These are phyloP conservation scores for Alligator sinensis DNA, from an alignment of 2,113 vertebrate species.

Conservation along the genomic window DNA sequence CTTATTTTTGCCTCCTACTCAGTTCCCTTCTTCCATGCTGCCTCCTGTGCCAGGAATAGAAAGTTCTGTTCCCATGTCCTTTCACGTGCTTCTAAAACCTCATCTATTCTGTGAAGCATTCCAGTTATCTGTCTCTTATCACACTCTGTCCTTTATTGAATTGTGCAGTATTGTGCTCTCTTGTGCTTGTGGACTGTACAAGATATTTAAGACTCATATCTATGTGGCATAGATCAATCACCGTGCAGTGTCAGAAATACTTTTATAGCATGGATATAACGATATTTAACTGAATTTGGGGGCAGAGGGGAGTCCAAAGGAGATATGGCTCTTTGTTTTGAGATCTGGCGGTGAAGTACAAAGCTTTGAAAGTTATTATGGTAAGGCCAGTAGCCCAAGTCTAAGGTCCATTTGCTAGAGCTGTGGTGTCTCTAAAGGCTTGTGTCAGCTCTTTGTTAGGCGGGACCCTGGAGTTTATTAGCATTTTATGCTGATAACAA, in stretches of 20 bases:
- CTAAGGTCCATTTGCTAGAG: not conserved
- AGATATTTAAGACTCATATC: not conserved
- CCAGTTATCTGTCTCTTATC: slow-evolving; percentile 8
- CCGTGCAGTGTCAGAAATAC: not conserved
- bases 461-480: slow-evolving; percentile 31
- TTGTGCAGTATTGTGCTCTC: not conserved
- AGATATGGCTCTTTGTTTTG: slow-evolving; percentile 37
- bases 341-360: not conserved
- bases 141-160: not conserved
- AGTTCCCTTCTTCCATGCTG: not conserved
- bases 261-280: not conserved
- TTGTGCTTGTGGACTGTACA: not conserved
- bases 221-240: not conserved
- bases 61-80: not conserved
- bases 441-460: slow-evolving; percentile 61
- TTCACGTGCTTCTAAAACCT: fast-evolving
- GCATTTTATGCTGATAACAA: not conserved
- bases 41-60: not conserved
- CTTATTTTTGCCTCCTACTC: not conserved
- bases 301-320: slow-evolving; percentile 8
- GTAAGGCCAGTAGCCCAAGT: not conserved
- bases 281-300: slow-evolving; percentile 38
- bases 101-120: not conserved
- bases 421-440: slow-evolving; percentile 40
- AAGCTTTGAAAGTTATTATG: not conserved